A percentile compares a stretch with the other conserved stretches of the same genome.
Evolutionary conservation across 2,888 invertebrate species (phyloP).

Genomic region (Geotrupes spiniger): DNA sequence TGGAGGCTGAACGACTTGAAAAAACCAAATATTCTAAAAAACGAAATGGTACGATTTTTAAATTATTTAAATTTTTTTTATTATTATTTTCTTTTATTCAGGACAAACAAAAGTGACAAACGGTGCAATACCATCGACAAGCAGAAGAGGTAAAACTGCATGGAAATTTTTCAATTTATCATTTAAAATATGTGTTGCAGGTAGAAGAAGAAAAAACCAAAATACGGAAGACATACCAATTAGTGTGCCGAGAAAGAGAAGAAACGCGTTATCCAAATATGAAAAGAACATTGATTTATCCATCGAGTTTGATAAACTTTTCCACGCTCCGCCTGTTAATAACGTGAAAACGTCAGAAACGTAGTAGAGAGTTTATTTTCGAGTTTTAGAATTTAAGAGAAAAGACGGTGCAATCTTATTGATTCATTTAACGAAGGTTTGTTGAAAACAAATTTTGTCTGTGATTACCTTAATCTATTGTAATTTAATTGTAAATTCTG

Average conservation of each 20-base stretch:
- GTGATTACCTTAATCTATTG: conserved; percentile 13
- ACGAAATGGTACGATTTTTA: no score
- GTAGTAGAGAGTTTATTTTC: conserved; percentile 2
- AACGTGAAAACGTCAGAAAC: background rate
- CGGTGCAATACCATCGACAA: conserved; percentile 2
- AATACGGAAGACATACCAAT: conserved; percentile 2
- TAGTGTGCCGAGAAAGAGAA: conserved; percentile 4
- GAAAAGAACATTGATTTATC: no score
- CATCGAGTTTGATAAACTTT: background rate
- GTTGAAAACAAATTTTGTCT: conserved; percentile 12
- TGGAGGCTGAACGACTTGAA: no score
- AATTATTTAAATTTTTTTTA: conserved; percentile 8
- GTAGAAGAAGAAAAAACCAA: conserved; percentile 7
- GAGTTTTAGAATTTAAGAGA: conserved; percentile 8
- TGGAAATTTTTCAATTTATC: no score
- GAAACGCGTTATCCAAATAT: background rate
- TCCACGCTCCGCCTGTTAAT: background rate
- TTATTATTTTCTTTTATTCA: conserved; percentile 13
- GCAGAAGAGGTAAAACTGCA: conserved; percentile 7
- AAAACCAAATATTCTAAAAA: no score
- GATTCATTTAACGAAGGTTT: conserved; percentile 9
- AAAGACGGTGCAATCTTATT: conserved; percentile 13
- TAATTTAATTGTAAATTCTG: conserved; percentile 1
- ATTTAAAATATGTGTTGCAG: conserved; percentile 9
- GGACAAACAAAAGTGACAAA: conserved; percentile 10